Evolutionary conservation across 2,797 vertebrate species (phyloP).

Genomic region (Eulemur mongoz): DNA sequence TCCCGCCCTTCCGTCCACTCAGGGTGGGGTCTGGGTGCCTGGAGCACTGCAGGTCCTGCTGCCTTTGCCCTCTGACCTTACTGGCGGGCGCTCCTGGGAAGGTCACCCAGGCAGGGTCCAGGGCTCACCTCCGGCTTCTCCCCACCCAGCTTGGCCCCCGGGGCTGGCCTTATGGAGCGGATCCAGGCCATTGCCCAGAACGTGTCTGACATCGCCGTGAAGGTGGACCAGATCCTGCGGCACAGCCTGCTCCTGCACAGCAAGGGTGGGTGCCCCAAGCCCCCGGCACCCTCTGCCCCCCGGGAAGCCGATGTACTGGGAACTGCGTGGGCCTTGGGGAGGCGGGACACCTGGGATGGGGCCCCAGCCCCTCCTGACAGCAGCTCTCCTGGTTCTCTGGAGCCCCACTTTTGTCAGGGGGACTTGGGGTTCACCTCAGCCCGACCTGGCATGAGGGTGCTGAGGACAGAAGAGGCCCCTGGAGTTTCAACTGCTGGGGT

Average conservation of each 20-base stretch:
- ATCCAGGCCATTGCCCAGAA: constrained; percentile 99
- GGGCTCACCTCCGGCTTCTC: not conserved
- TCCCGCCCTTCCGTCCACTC: rapidly evolving
- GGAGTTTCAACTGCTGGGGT: not conserved
- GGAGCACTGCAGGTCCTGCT: rapidly evolving
- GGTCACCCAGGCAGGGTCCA: rapidly evolving
- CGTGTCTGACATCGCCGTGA: constrained; percentile 94
- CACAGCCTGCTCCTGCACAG: constrained; percentile 91
- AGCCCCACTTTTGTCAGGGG: not conserved
- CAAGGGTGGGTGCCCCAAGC: constrained; percentile 86
- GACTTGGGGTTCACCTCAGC: not conserved
- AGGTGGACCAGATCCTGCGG: constrained; percentile 96
- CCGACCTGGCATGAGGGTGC: not conserved
- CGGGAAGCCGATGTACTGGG: not conserved
- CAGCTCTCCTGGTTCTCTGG: not conserved
- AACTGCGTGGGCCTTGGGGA: not conserved
- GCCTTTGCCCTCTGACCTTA: not conserved
- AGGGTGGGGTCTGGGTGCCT: rapidly evolving
- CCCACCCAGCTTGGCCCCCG: constrained; percentile 88
- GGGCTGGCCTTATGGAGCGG: constrained; percentile 92
- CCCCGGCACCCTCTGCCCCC: not conserved
- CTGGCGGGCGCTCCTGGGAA: rapidly evolving
- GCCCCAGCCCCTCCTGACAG: not conserved
- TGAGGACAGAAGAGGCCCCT: not conserved
- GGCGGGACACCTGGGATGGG: not conserved